phyloP scores from a whole-genome alignment of 2,888 invertebrate species.

The Drosophila kokeensis region DNA sequence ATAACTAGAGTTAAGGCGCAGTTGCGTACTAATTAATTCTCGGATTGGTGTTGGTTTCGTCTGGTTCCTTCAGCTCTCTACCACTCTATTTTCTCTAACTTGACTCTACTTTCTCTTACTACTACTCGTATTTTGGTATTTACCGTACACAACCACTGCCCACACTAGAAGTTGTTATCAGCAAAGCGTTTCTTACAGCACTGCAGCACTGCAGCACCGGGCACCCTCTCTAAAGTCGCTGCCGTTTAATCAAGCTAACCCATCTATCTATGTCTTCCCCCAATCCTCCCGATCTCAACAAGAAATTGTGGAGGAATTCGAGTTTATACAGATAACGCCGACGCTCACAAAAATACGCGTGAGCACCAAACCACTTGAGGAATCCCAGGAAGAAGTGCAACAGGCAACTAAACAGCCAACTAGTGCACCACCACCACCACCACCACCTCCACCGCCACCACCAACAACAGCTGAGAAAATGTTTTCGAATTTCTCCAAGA shows the following conservation, averaged over 20 bases:
- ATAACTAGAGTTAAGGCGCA: conserved; percentile 32
- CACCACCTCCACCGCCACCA: conserved; percentile 21
- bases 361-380: conserved; percentile 86
- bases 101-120: conserved; percentile 10
- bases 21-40: conserved; percentile 56
- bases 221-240: conserved; percentile 49
- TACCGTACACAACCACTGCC: conserved; percentile 60
- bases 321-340: conserved; percentile 93
- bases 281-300: conserved; percentile 66
- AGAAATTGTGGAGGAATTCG: conserved; percentile 87
- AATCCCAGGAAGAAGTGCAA: conserved; percentile 67
- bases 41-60: conserved; percentile 65
- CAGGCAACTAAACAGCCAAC: background rate
- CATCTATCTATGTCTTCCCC: conserved; percentile 13
- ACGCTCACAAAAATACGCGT: conserved; percentile 92
- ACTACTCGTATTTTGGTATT: conserved; percentile 31
- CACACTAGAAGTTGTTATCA: conserved; percentile 58
- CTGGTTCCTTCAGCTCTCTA: conserved; percentile 16
- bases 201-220: conserved; percentile 50
- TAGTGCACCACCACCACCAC: background rate
- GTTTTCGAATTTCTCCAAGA: conserved; percentile 87
- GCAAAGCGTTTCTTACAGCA: conserved; percentile 44
- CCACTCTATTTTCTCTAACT: conserved; percentile 20
- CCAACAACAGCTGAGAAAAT: conserved; percentile 78
- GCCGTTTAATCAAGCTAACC: conserved; percentile 32